Conservation (phyloP, 2,888 invertebrate species). For the Andrena haemorrhoa region DNA sequence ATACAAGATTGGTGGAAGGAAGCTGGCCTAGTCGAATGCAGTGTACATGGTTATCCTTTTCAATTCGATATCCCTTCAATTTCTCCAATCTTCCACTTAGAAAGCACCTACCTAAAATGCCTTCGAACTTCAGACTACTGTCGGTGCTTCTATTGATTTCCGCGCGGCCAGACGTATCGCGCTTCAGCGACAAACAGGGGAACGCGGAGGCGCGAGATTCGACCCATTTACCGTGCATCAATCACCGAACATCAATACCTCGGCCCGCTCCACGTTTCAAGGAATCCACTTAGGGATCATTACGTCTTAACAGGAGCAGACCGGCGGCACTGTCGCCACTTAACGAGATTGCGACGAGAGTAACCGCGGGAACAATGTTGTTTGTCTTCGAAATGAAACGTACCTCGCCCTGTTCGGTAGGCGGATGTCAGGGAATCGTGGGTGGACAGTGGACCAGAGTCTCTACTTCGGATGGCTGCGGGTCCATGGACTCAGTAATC, state of each 20-base stretch:
- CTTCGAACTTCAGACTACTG: too few relatives aligned
- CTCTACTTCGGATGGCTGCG: constrained; percentile 34
- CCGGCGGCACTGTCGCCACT: constrained; percentile 29
- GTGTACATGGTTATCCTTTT: too few relatives aligned
- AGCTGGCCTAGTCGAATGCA: too few relatives aligned
- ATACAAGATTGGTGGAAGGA: too few relatives aligned
- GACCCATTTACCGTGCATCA: constrained; percentile 30
- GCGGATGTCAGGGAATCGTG: neutral
- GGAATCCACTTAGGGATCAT: constrained; percentile 35
- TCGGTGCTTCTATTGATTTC: constrained; percentile 2
- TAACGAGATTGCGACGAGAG: constrained; percentile 42
- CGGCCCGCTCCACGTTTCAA: constrained; percentile 27
- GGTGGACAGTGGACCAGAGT: neutral
- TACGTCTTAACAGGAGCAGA: constrained; percentile 34
- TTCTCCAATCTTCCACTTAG: too few relatives aligned
- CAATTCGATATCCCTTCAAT: too few relatives aligned
- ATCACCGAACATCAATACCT: constrained; percentile 35
- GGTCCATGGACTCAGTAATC: neutral
- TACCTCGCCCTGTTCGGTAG: neutral
- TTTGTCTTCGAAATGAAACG: constrained; percentile 29
- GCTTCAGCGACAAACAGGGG: neutral
- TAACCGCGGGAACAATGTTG: constrained; percentile 22
- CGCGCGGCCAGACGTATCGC: neutral
- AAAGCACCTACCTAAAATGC: too few relatives aligned
- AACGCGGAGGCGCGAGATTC: neutral